Percentiles rank a stretch among this genome's conserved stretches.
Evolutionary conservation across 2,888 invertebrate species (phyloP).

Genomic region (Brachynemurus nebulosus): DNA sequence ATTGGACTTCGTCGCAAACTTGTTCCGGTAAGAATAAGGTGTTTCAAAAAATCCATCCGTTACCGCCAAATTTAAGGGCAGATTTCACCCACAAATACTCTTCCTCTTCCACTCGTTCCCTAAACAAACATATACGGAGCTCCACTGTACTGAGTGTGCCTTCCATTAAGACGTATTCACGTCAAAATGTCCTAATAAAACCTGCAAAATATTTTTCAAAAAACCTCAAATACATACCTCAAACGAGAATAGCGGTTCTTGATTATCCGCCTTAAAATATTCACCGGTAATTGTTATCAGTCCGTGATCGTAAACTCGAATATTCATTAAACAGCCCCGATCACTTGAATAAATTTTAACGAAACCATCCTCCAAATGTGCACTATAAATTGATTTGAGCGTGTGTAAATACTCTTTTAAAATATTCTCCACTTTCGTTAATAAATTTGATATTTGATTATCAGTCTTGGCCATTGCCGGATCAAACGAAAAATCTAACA

Average conservation of each 20-base stretch:
- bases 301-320: slow-evolving; percentile 60
- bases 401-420: slow-evolving; percentile 57
- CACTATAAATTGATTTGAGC: slow-evolving; percentile 51
- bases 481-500: slow-evolving; percentile 68
- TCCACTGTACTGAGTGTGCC: no score
- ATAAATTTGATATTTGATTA: slow-evolving; percentile 47
- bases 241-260: slow-evolving; percentile 55
- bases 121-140: no score
- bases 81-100: no score
- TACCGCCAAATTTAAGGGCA: no score
- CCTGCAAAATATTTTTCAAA: no score
- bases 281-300: slow-evolving; percentile 71
- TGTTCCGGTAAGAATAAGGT: no score
- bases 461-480: slow-evolving; percentile 50
- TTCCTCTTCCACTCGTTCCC: no score
- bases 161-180: no score
- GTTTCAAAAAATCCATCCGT: no score
- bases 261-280: slow-evolving; percentile 61
- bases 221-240: slow-evolving; percentile 51
- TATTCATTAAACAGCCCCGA: slow-evolving; percentile 51
- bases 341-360: slow-evolving; percentile 57
- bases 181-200: no score
- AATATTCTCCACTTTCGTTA: slow-evolving; percentile 52
- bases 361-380: slow-evolving; percentile 54
- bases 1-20: no score